Percentiles rank a stretch among this genome's conserved stretches.
Conservation (phyloP, 1,140 invertebrate genomes). For the Heliconius himera region DNA sequence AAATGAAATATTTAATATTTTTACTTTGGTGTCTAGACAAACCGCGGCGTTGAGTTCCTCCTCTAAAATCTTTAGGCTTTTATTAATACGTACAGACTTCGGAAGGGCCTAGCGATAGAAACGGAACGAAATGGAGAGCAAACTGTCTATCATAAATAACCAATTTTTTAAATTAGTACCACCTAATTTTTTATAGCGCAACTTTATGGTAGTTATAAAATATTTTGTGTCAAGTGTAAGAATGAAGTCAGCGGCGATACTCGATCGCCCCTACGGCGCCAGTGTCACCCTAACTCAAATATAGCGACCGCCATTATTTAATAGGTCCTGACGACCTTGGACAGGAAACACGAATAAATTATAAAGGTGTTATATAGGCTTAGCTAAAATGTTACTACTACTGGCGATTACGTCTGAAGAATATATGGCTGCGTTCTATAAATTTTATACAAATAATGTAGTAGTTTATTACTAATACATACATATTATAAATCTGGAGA, state of each 20-base stretch:
- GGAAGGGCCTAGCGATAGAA: too few species aligned
- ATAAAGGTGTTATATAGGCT: neutral
- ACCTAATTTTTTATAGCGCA: neutral
- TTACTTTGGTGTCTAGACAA: too few species aligned
- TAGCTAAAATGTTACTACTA: neutral
- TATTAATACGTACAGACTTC: too few species aligned
- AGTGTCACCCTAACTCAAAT: conserved; percentile 27
- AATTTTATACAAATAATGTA: too few species aligned
- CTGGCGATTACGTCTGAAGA: neutral
- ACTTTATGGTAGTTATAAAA: conserved; percentile 21
- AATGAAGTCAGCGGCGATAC: conserved; percentile 28
- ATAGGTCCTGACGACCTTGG: conserved; percentile 30
- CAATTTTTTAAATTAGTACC: neutral
- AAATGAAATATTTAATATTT: too few species aligned
- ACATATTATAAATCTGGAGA: too few species aligned
- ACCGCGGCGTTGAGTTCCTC: too few species aligned
- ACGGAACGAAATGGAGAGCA: neutral
- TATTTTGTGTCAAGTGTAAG: conserved; percentile 19
- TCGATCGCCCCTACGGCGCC: conserved; percentile 26
- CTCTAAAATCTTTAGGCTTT: too few species aligned
- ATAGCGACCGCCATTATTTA: conserved; percentile 30
- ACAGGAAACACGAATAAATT: conserved; percentile 1
- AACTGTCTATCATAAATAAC: neutral
- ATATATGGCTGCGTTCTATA: too few species aligned
- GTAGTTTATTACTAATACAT: too few species aligned